Base-by-base conservation (phyloP, 2,113 vertebrate species). In the Gobio gobio region DNA sequence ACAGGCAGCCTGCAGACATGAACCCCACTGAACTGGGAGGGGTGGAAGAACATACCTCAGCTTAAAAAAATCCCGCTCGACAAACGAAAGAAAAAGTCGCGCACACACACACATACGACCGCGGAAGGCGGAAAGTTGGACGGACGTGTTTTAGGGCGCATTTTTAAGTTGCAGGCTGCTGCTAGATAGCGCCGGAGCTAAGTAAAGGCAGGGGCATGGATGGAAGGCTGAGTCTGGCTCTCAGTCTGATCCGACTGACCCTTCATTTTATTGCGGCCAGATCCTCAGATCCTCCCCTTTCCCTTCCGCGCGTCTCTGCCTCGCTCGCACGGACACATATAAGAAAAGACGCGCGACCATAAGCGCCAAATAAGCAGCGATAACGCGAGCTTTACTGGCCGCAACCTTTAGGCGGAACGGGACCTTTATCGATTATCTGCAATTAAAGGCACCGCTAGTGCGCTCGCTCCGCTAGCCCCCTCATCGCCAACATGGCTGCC, bases 401-500 rank as follows among this genome's bases (percentile, higher is more conserved):
- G 80, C 83, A 88, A 88, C 87, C 87, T 86, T 86, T 74, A 86
- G 87, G 87, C 87, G 79, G 94, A 95, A 94, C 92, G 93, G 95
- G 95, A 97, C 96, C 94, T 94, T 89, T 88, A 91, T 92, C 93
- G 94, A 94, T 94, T 92, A 83, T 81, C 92, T 89, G 89, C 88
- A 86, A 91, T 91, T 92, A 93, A 93, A 94, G 92, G 91, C 92
- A 93, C 91, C 88, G 87, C 90, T 93, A 88, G 89, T 92, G 89
- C 90, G 89, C 95, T 92, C 93, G 91, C 93, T 92, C 24, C 93
- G 91, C 92, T 90, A 90, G 94, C 95, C 96, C 80, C 93, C 95
- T 95, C 96, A 95, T 96, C 96, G 96, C 96, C 97, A 97, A 98
- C 97, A 99, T 99, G 97, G 97, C 97, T 98, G 97, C 97, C 97